These are phyloP conservation scores for Hypercompe scribonia DNA, from an alignment of 2,888 invertebrate species.

Conservation along the genomic window DNA sequence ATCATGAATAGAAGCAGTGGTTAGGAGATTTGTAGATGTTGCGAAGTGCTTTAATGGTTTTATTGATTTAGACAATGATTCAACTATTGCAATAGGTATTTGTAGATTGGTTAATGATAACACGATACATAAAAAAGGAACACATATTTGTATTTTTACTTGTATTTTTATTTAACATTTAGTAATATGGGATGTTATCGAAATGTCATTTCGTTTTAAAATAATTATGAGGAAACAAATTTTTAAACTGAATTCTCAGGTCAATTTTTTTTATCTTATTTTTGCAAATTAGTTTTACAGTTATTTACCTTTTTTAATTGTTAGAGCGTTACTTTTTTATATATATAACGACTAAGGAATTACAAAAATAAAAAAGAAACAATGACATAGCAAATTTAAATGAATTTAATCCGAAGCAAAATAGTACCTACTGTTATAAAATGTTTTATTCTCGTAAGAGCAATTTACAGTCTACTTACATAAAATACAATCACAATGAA, in stretches of 20 bases:
- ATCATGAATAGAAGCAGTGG: slow-evolving; percentile 41
- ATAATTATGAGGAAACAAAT: too few species aligned
- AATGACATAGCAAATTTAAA: neutral
- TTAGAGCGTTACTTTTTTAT: neutral
- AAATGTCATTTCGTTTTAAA: too few species aligned
- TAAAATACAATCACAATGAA: too few species aligned
- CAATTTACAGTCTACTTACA: too few species aligned
- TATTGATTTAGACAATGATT: neutral
- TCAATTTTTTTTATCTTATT: neutral
- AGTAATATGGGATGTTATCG: too few species aligned
- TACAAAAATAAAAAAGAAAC: neutral
- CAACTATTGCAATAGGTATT: neutral
- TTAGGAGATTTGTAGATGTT: slow-evolving; percentile 39
- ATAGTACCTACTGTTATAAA: too few species aligned
- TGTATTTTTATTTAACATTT: too few species aligned
- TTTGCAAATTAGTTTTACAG: neutral
- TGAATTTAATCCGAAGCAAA: too few species aligned
- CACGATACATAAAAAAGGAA: too few species aligned
- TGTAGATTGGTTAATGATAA: neutral
- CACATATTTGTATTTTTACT: too few species aligned
- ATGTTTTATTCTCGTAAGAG: too few species aligned
- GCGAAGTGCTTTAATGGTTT: slow-evolving; percentile 35
- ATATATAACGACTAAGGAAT: neutral
- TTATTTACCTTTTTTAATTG: neutral
- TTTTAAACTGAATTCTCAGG: too few species aligned